Evolutionary conservation across 2,797 vertebrate species (phyloP).

Genomic region (Neopelma chrysocephalum): DNA sequence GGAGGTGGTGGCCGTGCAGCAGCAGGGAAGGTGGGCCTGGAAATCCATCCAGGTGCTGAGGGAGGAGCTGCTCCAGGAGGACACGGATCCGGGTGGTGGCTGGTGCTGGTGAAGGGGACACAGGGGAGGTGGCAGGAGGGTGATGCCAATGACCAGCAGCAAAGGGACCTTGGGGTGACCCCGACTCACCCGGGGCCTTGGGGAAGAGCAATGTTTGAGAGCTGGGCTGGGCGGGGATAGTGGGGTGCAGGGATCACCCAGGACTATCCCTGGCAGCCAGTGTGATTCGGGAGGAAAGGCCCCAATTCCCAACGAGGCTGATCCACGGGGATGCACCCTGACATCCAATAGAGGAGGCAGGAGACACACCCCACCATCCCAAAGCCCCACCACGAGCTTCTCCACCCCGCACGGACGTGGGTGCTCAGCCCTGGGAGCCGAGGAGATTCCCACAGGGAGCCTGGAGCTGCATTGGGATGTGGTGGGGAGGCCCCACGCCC

Average conservation of each 20-base stretch:
- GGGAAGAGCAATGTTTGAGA: rapidly evolving
- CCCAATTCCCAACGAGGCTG: not conserved
- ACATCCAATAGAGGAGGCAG: not conserved
- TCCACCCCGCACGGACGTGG: not conserved
- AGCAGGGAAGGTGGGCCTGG: not conserved
- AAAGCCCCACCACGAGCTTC: rapidly evolving
- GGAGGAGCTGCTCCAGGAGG: not conserved
- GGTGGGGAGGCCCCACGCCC: not conserved
- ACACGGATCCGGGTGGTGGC: not conserved
- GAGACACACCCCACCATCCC: not conserved
- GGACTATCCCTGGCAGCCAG: too few species aligned
- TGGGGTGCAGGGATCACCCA: not conserved
- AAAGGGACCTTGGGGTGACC: not conserved
- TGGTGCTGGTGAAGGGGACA: not conserved
- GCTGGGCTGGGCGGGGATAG: not conserved
- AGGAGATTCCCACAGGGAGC: not conserved
- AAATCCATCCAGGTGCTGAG: not conserved
- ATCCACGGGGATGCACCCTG: not conserved
- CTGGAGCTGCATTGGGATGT: rapidly evolving
- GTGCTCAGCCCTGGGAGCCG: not conserved
- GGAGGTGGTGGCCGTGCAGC: not conserved
- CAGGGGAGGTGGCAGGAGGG: not conserved
- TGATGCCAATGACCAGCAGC: not conserved
- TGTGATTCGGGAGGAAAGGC: not conserved
- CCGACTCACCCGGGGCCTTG: not conserved